These are phyloP conservation scores for Lysandra bellargus DNA, from an alignment of 2,888 invertebrate genomes.

Conservation along the genomic window DNA sequence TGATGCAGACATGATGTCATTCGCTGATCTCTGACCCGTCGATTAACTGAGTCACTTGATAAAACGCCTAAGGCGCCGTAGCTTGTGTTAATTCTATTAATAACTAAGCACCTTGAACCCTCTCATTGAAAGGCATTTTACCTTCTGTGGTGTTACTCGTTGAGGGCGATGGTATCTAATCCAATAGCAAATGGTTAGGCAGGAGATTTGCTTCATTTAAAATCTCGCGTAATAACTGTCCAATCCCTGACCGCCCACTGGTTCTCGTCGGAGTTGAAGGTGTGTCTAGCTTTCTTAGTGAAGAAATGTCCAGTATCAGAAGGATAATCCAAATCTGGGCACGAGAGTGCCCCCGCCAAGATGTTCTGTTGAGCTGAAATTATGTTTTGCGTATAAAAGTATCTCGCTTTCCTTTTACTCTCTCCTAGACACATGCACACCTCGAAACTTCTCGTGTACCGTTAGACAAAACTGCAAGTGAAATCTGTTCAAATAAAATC, in stretches of 20 bases:
- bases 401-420: background rate
- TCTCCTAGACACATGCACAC: background rate
- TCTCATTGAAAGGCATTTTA: background rate
- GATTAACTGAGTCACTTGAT: constrained; percentile 42
- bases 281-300: too few species aligned
- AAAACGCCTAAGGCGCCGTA: constrained; percentile 34
- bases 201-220: background rate
- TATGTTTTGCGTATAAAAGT: background rate
- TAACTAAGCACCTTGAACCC: constrained; percentile 23
- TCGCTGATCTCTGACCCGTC: constrained; percentile 43
- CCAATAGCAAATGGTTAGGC: background rate
- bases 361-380: background rate
- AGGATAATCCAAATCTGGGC: background rate
- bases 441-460: background rate
- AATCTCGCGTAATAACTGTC: too few species aligned
- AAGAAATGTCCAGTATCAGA: background rate
- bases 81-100: constrained; percentile 24
- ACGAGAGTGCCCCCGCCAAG: too few species aligned
- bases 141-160: background rate
- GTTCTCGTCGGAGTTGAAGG: too few species aligned
- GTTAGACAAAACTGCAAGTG: background rate
- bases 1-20: constrained; percentile 44
- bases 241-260: too few species aligned
- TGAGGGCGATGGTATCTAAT: too few species aligned
- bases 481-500: background rate